Evolutionary conservation across 2,113 vertebrate species (phyloP).

Genomic region (Triplophysa siluroides): DNA sequence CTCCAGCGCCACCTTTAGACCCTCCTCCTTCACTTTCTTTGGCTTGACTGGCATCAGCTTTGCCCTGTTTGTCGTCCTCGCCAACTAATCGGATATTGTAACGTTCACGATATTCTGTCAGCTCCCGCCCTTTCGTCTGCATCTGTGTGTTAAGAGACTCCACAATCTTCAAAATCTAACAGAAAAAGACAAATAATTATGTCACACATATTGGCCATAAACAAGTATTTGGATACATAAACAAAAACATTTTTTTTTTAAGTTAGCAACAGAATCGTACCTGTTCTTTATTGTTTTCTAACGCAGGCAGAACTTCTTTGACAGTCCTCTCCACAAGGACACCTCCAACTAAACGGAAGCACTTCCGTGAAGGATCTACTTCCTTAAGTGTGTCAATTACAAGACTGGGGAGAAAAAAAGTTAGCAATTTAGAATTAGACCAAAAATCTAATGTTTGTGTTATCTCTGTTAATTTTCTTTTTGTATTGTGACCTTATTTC

Average conservation of each 20-base stretch:
- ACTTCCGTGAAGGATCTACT: slow-evolving; percentile 84
- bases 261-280: slow-evolving; percentile 58
- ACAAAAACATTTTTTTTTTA: too few species aligned
- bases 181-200: not conserved
- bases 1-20: slow-evolving; percentile 79
- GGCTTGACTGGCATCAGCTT: slow-evolving; percentile 61
- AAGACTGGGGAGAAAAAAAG: slow-evolving; percentile 70
- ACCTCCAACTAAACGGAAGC: slow-evolving; percentile 89
- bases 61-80: slow-evolving; percentile 80
- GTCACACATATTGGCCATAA: not conserved
- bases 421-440: not conserved
- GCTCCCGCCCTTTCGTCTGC: slow-evolving; percentile 86
- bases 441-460: not conserved
- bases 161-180: slow-evolving; percentile 82
- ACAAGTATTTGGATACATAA: not conserved
- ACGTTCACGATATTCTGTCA: slow-evolving; percentile 89
- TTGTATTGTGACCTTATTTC: too few species aligned
- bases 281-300: slow-evolving; percentile 91
- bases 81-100: slow-evolving; percentile 92
- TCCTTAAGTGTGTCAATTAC: slow-evolving; percentile 91
- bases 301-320: slow-evolving; percentile 88
- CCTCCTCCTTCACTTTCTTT: slow-evolving; percentile 76
- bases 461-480: too few species aligned
- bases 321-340: slow-evolving; percentile 90
- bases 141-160: slow-evolving; percentile 83